These are phyloP conservation scores for Corythornis vintsioides DNA, from an alignment of 2,113 vertebrate species.

Conservation along the genomic window DNA sequence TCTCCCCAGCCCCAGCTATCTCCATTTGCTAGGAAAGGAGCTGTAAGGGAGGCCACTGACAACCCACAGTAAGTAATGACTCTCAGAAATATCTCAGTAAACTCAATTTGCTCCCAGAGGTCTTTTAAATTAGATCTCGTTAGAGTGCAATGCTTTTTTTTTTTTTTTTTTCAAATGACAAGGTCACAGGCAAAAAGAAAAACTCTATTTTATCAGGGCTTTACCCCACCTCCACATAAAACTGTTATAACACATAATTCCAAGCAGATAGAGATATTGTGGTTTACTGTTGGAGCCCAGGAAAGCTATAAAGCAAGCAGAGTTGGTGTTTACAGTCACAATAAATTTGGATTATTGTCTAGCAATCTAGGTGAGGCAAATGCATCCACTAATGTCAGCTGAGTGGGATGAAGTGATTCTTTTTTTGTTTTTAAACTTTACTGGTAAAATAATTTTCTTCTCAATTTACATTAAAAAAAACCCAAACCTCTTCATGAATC, in stretches of 20 bases:
- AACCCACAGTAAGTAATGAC: constrained; percentile 76
- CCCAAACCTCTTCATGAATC: not conserved
- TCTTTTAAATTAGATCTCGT: constrained; percentile 75
- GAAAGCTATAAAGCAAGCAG: constrained; percentile 56
- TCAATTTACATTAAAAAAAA: not conserved
- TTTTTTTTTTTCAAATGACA: constrained; percentile 69
- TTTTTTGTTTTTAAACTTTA: not conserved
- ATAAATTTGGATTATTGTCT: constrained; percentile 51
- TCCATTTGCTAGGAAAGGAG: constrained; percentile 60
- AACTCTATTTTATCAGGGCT: constrained; percentile 64
- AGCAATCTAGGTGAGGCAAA: constrained; percentile 30
- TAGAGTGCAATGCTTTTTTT: constrained; percentile 72
- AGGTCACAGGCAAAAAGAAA: constrained; percentile 72
- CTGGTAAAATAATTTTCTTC: constrained; percentile 1
- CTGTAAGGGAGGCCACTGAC: constrained; percentile 58
- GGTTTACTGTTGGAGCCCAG: constrained; percentile 34
- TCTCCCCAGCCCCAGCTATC: constrained; percentile 62
- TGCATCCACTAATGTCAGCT: not conserved
- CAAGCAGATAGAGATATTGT: constrained; percentile 47
- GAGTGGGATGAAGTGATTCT: not conserved
- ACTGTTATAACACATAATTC: constrained; percentile 61
- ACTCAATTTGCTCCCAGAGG: constrained; percentile 72
- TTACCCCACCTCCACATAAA: constrained; percentile 46
- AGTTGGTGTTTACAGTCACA: constrained; percentile 63
- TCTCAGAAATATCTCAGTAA: constrained; percentile 76